These are phyloP conservation scores for Acanthopleura granulata DNA, from an alignment of 2,888 invertebrate genomes.

Conservation along the genomic window DNA sequence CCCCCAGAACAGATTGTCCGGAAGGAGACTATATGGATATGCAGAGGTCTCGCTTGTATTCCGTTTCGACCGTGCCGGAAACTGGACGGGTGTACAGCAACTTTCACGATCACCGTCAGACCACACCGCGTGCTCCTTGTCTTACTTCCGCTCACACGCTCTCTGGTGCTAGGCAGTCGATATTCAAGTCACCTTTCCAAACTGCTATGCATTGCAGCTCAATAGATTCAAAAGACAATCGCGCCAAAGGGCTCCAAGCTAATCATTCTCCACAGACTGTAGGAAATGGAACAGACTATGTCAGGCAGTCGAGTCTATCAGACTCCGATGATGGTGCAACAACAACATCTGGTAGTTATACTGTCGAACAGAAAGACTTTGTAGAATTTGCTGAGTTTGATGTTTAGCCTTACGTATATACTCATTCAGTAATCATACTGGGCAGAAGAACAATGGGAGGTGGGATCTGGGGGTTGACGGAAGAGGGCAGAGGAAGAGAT, in stretches of 20 bases:
- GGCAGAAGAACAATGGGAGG: no score
- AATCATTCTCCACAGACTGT: no score
- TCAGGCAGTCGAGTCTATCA: neutral
- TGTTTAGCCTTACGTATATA: neutral
- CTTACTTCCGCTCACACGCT: neutral
- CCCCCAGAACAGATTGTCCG: neutral
- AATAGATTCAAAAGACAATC: no score
- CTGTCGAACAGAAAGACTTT: neutral
- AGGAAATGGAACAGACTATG: no score
- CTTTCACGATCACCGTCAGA: neutral
- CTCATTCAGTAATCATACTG: neutral
- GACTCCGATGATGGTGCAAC: constrained; percentile 4
- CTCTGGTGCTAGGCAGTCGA: neutral
- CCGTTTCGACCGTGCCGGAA: neutral
- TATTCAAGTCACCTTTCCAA: neutral
- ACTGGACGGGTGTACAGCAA: neutral
- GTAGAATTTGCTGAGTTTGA: constrained; percentile 6
- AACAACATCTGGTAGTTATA: constrained; percentile 18
- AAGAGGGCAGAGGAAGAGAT: no score
- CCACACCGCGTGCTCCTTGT: no score
- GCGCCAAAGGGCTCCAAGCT: no score
- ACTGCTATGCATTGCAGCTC: no score
- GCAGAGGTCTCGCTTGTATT: neutral
- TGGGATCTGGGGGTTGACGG: no score
- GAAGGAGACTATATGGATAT: constrained; percentile 15